Percentiles rank a stretch among this genome's conserved stretches.
phyloP scores from a whole-genome alignment of 2,113 vertebrate species.

The Salvator merianae region DNA sequence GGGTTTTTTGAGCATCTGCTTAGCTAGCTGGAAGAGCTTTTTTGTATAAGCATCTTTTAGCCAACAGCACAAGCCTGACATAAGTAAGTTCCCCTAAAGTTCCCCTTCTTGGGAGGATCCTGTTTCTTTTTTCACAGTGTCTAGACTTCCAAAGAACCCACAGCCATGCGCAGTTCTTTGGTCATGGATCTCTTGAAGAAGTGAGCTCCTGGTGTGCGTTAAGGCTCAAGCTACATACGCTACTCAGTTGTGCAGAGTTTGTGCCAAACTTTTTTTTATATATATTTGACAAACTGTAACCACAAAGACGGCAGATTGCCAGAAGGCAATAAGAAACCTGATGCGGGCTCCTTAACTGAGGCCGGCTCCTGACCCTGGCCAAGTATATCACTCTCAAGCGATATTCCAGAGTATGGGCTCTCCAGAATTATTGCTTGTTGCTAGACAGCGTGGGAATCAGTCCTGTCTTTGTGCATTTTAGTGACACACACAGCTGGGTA shows the following conservation, averaged over 20 bases:
- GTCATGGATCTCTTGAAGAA: neutral
- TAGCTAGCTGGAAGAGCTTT: neutral
- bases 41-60: neutral
- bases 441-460: too few relatives aligned
- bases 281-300: neutral
- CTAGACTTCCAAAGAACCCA: neutral
- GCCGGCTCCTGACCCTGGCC: too few relatives aligned
- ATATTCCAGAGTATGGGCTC: too few relatives aligned
- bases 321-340: too few relatives aligned
- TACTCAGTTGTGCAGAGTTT: neutral
- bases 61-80: neutral
- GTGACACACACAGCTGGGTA: too few relatives aligned
- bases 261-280: neutral
- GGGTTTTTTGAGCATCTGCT: neutral
- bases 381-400: too few relatives aligned
- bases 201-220: neutral
- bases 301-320: neutral
- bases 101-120: neutral
- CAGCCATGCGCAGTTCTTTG: neutral
- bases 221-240: neutral
- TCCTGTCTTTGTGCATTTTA: too few relatives aligned
- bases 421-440: too few relatives aligned
- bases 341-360: too few relatives aligned
- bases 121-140: neutral
- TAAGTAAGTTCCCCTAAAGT: neutral